Evolutionary conservation across 35 echinoderm and acorn worm genomes (phyloP).

Genomic region (Patiria miniata): DNA sequence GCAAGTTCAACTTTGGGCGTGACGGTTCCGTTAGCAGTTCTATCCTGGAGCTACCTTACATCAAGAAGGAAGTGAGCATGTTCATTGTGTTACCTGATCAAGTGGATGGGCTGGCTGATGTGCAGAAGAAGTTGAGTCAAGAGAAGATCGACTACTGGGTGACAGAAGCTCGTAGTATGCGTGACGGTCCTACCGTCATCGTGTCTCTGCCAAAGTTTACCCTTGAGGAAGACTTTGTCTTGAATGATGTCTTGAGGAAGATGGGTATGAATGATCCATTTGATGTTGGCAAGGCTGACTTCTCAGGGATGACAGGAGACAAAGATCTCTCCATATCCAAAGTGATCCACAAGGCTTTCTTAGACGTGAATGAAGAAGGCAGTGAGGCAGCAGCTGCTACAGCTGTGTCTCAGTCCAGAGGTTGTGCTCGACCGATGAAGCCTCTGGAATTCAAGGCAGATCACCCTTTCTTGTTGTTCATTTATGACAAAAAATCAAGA

Average conservation of each 20-base stretch:
- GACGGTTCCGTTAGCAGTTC: constrained; percentile 49
- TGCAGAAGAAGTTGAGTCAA: constrained; percentile 44
- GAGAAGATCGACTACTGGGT: constrained; percentile 39
- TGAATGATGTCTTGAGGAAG: constrained; percentile 47
- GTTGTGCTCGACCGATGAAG: not conserved
- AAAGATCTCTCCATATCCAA: constrained; percentile 65
- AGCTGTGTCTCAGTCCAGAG: not conserved
- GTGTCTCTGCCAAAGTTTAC: constrained; percentile 75
- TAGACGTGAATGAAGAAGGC: constrained; percentile 93
- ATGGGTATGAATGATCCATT: constrained; percentile 87
- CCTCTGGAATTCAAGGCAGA: constrained; percentile 51
- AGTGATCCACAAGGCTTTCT: constrained; percentile 86
- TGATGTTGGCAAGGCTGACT: constrained; percentile 43
- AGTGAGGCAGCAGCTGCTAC: constrained; percentile 89
- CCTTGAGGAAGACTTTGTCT: constrained; percentile 39
- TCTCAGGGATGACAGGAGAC: constrained; percentile 54
- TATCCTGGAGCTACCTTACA: constrained; percentile 73
- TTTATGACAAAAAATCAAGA: constrained; percentile 58
- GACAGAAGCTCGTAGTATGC: not conserved
- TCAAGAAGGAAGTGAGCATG: constrained; percentile 67
- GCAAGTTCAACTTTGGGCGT: constrained; percentile 11
- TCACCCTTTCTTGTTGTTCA: constrained; percentile 87
- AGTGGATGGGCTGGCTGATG: constrained; percentile 40
- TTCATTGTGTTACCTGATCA: constrained; percentile 41
- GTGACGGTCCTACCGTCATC: constrained; percentile 28